Percentiles rank a stretch among this genome's conserved stretches.
Evolutionary conservation across 2,888 invertebrate genomes (phyloP).

Genomic region (Tetanocera ferruginea): DNA sequence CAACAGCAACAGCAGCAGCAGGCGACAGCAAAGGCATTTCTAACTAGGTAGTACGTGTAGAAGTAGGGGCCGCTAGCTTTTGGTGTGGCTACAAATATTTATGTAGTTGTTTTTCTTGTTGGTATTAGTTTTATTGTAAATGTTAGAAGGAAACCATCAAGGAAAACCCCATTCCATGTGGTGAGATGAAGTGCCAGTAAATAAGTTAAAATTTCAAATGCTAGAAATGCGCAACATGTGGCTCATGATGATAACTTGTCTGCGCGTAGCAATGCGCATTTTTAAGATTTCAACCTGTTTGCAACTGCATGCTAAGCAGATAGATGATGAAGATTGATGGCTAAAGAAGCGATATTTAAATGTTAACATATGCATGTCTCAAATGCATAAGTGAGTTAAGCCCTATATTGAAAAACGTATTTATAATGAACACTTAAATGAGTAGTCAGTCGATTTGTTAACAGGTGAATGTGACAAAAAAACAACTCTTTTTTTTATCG

Average conservation of each 20-base stretch:
- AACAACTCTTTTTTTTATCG: too few relatives aligned
- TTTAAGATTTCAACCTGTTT: constrained; percentile 29
- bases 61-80: not conserved
- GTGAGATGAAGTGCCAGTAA: not conserved
- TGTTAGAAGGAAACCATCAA: constrained; percentile 41
- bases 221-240: constrained; percentile 24
- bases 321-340: not conserved
- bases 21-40: not conserved
- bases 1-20: constrained; percentile 26
- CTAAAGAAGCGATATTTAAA: not conserved
- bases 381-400: too few relatives aligned
- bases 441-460: too few relatives aligned
- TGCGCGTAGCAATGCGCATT: not conserved
- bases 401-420: too few relatives aligned
- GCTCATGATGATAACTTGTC: not conserved
- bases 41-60: not conserved
- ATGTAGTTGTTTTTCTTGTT: constrained; percentile 3
- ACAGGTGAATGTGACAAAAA: too few relatives aligned
- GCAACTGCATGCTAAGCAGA: not conserved
- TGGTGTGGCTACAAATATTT: constrained; percentile 3
- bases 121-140: constrained; percentile 14
- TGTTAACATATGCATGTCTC: not conserved
- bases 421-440: too few relatives aligned
- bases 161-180: constrained; percentile 38
- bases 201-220: constrained; percentile 24